Base-by-base conservation (phyloP, 2,888 invertebrate species). In the Oscheius sp. region DNA sequence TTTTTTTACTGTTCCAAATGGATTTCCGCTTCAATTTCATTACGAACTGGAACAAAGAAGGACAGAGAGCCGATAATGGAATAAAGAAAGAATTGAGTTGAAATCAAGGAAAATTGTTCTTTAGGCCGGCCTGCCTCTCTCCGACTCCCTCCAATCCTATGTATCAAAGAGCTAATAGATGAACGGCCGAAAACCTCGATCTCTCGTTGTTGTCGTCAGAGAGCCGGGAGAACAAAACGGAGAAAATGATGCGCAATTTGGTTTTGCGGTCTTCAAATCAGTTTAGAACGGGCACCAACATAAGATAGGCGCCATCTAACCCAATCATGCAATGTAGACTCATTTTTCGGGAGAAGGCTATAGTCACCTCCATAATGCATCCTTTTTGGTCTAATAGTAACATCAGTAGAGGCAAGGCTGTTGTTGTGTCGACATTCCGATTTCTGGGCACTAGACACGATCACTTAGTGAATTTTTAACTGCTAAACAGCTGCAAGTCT, bases 141-240 rank as follows among this genome's bases (percentile, higher is more conserved):
- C 63, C 21, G 37, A 29, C 48, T 21, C 21, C 21, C 21, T 21
- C 21, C 21, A 21, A 21, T 7, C n/a, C 48, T 2, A n/a, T 21
- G 63, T 63, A 63, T 63, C 63, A 63, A 68, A 53, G 68, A 68
- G 68, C 68, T 68, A 68, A 68, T 68, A 53, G 68, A 68, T 55
- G 55, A 68, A 68, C 68, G 68, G 51, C 60, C 48, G 63, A 33
- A 21, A 63, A 42, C 42, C 42, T 42, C 42, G 4, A 5, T 42
- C 42, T 42, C 42, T 42, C 42, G 21, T 21, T 21, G 21, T 21
- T 21, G 21, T 42, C 42, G 42, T 42, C 42, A 7, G 21, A 21
- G 21, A 21, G 21, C 21, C 21, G n/a, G 63, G 51, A 35, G 68
- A 53, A 33, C 37, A 68, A 68, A 55, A 68, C 68, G 42, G 53